Evolutionary conservation across 2,113 vertebrate genomes (phyloP), one percentile per base, ranked within the genome.

Genomic region (Charina bottae): DNA sequence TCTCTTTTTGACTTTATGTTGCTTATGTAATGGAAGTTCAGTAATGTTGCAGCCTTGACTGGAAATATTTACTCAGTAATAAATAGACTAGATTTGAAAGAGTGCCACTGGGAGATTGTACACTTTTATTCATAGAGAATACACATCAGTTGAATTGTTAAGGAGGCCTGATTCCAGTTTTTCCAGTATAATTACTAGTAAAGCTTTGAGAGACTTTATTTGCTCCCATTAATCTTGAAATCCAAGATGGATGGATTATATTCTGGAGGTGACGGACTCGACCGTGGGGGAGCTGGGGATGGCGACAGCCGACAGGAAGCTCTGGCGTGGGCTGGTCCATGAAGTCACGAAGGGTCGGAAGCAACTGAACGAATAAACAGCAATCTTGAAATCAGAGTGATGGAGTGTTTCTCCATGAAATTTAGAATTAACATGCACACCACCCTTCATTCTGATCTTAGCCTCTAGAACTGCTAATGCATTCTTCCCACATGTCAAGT

Each of bases 1-100:
- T 96, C 97, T 97, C 97, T 97, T 97, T 97, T 97, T 97, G 98
- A 98, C 97, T 98, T 97, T 97, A 92, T 97, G 96, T 96, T 95
- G 97, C 96, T 96, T 94, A 94, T 95, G 94, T 97, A 97, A 97
- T 96, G 97, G 96, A 96, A 96, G 96, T 96, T 93, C 94, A 92
- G 96, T 96, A 96, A 93, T 95, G 94, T 96, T 94, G 89, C 95
- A 95, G 94, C 93, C 96, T 94, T 84, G 96, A 97, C 1, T 85
- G 97, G 97, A 98, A 98, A 98, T 97, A 97, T 93, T 98, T 98
- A 98, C 87, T 83, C 89, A 0, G 94, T 97, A 97, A 97, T 93
- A 95, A 96, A 98, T 97, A 96, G 96, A 95, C 89, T 92, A 55
- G 95, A 96, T 97, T 54, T n/a, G 95, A 96, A 96, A 96, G 95